Percentiles rank a stretch among this genome's conserved stretches.
phyloP scores from a whole-genome alignment of 1,140 invertebrate species.

The Drosophila nigrodunni region DNA sequence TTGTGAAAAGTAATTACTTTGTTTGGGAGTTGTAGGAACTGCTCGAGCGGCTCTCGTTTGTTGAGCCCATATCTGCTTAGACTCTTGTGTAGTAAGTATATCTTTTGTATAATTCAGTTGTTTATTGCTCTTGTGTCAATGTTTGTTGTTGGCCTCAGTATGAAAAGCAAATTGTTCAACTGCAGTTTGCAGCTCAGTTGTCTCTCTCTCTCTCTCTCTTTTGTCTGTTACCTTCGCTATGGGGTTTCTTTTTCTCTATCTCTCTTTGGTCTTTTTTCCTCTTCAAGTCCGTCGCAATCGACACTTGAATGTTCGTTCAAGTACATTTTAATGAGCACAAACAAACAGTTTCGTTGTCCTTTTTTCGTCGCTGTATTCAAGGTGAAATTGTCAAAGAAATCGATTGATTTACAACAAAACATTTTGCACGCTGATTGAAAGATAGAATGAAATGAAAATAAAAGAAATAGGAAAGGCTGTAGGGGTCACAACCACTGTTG shows the following conservation, averaged over 20 bases:
- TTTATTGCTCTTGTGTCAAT: slow-evolving; percentile 32
- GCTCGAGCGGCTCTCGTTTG: neutral
- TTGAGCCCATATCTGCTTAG: neutral
- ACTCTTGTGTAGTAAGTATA: neutral
- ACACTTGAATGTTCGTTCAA: slow-evolving; percentile 46
- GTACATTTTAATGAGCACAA: slow-evolving; percentile 63
- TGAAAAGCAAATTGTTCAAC: slow-evolving; percentile 16
- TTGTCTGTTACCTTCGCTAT: slow-evolving; percentile 10
- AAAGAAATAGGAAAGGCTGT: neutral
- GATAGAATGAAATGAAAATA: neutral
- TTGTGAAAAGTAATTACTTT: neutral
- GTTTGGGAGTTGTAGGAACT: neutral
- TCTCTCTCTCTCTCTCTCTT: slow-evolving; percentile 30
- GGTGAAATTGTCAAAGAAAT: slow-evolving; percentile 59
- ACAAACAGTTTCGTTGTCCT: slow-evolving; percentile 63
- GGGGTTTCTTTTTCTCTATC: slow-evolving; percentile 16
- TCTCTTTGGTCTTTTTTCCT: neutral
- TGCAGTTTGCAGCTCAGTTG: slow-evolving; percentile 34
- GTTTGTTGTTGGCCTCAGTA: slow-evolving; percentile 23
- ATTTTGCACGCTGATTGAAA: slow-evolving; percentile 9
- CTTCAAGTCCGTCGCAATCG: neutral
- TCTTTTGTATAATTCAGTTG: slow-evolving; percentile 4
- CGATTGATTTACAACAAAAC: slow-evolving; percentile 58
- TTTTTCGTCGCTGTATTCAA: slow-evolving; percentile 45
- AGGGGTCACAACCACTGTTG: slow-evolving; percentile 28